Evolutionary conservation across 2,113 vertebrate species (phyloP).

Genomic region (Speoplatyrhinus poulsoni): DNA sequence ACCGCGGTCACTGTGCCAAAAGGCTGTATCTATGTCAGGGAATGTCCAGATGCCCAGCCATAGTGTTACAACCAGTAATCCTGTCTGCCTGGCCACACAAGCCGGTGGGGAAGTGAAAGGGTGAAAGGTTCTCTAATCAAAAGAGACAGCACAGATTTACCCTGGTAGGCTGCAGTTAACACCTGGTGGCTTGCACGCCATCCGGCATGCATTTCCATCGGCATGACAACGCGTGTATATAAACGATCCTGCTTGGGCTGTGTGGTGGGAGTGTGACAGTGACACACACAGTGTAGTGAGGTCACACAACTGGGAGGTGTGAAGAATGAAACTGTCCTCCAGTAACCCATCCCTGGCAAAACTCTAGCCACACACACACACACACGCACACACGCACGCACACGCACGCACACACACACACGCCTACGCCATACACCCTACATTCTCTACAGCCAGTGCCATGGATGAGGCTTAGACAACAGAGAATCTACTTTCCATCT

Average conservation of each 20-base stretch:
- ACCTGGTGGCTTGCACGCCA: neutral
- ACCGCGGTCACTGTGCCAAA: neutral
- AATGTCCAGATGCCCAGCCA: neutral
- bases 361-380: constrained; percentile 13
- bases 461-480: neutral
- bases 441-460: neutral
- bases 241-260: no score
- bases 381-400: constrained; percentile 9
- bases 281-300: neutral
- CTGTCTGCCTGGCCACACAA: neutral
- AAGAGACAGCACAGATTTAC: neutral
- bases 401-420: constrained; percentile 9
- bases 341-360: neutral
- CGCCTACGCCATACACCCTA: neutral
- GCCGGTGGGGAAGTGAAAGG: neutral
- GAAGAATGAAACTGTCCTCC: constrained; percentile 3
- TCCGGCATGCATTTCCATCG: no score
- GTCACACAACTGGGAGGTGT: constrained; percentile 8
- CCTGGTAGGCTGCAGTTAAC: neutral
- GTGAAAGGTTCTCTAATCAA: neutral
- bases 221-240: neutral
- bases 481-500: constrained; percentile 5
- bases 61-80: neutral
- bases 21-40: neutral
- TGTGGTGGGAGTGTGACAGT: no score